Evolutionary conservation across 1,140 invertebrate species (phyloP).

Genomic region (Drosophila varians): DNA sequence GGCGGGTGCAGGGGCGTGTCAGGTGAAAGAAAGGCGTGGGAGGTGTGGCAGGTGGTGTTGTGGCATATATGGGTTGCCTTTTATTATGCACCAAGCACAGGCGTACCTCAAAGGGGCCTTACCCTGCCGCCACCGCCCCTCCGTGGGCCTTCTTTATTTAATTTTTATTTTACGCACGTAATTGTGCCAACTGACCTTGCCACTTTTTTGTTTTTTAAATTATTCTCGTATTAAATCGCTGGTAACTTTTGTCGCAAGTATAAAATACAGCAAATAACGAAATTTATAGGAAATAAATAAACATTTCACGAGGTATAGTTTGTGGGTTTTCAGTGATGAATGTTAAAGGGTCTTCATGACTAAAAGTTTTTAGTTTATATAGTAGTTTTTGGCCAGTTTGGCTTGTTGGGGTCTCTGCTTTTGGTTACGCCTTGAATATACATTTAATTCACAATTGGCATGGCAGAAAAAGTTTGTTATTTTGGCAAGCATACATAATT

Average conservation of each 20-base stretch:
- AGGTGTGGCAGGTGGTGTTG: constrained; percentile 3
- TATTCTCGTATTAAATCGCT: constrained; percentile 9
- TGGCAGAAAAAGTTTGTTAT: constrained; percentile 45
- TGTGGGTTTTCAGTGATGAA: background rate
- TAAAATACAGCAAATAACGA: background rate
- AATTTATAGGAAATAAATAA: background rate
- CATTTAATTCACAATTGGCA: constrained; percentile 60
- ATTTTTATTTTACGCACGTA: constrained; percentile 34
- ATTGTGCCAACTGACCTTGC: constrained; percentile 33
- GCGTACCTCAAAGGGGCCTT: background rate
- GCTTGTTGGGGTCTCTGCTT: background rate
- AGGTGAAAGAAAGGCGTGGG: background rate
- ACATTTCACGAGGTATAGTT: background rate
- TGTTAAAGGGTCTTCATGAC: background rate
- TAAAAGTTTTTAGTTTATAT: background rate
- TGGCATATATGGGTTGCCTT: constrained; percentile 23
- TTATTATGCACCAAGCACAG: constrained; percentile 20
- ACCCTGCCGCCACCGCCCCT: constrained; percentile 1
- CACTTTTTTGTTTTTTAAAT: constrained; percentile 19
- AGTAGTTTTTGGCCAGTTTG: constrained; percentile 8
- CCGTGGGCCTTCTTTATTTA: constrained; percentile 21
- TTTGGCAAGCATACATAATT: constrained; percentile 66
- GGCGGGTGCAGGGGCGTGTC: background rate
- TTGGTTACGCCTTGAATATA: constrained; percentile 43
- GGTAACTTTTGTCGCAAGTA: background rate